Base-by-base conservation (phyloP, 1,140 invertebrate species). In the Zaprionus capensis region DNA sequence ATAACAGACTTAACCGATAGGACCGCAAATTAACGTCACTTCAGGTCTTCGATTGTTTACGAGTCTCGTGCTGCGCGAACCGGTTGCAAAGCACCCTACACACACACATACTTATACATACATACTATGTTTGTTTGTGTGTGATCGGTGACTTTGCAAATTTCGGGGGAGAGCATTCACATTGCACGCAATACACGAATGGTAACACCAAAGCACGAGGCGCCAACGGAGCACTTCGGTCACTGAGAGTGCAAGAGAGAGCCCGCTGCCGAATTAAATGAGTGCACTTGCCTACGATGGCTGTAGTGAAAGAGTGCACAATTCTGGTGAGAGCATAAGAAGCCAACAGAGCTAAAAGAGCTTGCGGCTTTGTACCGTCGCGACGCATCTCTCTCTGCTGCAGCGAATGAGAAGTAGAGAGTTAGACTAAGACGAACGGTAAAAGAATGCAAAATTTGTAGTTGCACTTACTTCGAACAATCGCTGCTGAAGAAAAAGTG, bases 21-120 rank as follows among this genome's bases (percentile, higher is more conserved):
- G 17, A 65, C 20, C 20, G 6, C 12, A 56, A 17, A 20, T 17
- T 38, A 14, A 41, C 15, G 31, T 66, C 34, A 36, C 4, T 17
- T 17, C n/a, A 9, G n/a, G 41, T 28, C 12, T 58, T 9, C 44
- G 28, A 56, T 44, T 67, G 22, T 44, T 67, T 44, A 58, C 31
- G 55, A n/a, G 65, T 67, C 65, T 67, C 55, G 65, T 67, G 55
- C 55, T 56, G 41, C 55, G 46, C 15, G 55, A 67, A 67, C 65
- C 55, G 65, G 65, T 67, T 67, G 36, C 64, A 26, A 34, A 26
- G 17, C 53, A 31, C 36, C 38, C 55, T 46, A 49, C 49, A 44
- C 22, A 24, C 24, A 62, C 41, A 49, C n/a, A 34, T 26, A 31
- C 24, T 5, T 26, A n/a, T n/a, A n/a, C n/a, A n/a, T n/a, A n/a